Evolutionary conservation across 2,113 vertebrate species (phyloP).

Genomic region (Phrynosoma blainvillii): DNA sequence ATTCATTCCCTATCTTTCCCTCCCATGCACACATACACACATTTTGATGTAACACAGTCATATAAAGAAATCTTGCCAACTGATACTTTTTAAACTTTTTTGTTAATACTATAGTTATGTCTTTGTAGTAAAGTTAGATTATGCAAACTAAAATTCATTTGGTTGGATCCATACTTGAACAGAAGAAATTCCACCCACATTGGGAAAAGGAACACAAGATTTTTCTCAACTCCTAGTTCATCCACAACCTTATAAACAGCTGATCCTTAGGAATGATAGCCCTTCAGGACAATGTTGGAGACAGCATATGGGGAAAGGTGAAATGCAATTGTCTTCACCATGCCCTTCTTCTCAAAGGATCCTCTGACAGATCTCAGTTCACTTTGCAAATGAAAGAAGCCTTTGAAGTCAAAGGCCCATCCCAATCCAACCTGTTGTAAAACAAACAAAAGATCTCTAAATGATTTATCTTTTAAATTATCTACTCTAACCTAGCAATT

Average conservation of each 20-base stretch:
- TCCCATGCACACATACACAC: background rate
- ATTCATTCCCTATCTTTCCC: too few relatives aligned
- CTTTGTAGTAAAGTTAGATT: background rate
- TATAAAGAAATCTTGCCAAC: background rate
- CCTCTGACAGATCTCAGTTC: background rate
- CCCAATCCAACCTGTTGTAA: background rate
- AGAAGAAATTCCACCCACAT: background rate
- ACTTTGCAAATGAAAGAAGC: background rate
- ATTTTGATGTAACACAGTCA: background rate
- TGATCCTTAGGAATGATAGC: background rate
- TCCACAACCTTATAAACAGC: background rate
- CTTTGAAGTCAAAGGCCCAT: background rate
- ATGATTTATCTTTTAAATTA: background rate
- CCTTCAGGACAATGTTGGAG: background rate
- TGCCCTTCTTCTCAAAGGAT: too few relatives aligned
- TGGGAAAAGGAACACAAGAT: background rate
- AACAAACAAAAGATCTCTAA: background rate
- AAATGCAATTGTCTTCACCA: background rate
- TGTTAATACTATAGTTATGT: background rate
- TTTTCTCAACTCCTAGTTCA: background rate
- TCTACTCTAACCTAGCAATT: background rate
- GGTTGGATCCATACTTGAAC: background rate
- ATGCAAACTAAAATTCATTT: background rate
- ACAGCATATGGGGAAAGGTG: too few relatives aligned
- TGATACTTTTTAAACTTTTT: background rate